Evolutionary conservation across 92 coral and sea anemone genomes (phyloP).

Genomic region (Porites divaricata): DNA sequence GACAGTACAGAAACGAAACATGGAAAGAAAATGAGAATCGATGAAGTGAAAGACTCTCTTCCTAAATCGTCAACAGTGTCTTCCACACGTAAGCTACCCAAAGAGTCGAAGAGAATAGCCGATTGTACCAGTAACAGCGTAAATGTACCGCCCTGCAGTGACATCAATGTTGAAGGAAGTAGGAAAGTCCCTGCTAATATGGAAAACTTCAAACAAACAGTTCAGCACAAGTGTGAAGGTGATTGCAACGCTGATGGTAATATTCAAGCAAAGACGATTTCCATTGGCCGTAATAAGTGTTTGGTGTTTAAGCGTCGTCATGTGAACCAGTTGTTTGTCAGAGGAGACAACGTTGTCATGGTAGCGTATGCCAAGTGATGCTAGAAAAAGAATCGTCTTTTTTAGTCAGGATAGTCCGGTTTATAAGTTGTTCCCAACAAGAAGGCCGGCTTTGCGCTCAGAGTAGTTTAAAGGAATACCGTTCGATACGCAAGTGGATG

Average conservation of each 20-base stretch:
- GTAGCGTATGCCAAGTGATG: constrained; percentile 77
- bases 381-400: neutral
- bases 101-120: neutral
- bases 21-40: constrained; percentile 6
- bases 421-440: too few relatives aligned
- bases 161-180: neutral
- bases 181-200: neutral
- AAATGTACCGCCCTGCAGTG: neutral
- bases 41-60: neutral
- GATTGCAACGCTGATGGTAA: neutral
- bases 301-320: constrained; percentile 91
- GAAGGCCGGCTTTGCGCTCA: too few relatives aligned
- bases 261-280: constrained; percentile 45
- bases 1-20: constrained; percentile 1
- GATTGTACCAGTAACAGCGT: neutral
- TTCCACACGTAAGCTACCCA: neutral
- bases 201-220: neutral
- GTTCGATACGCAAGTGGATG: too few relatives aligned
- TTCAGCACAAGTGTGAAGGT: neutral
- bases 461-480: too few relatives aligned
- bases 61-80: neutral
- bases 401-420: neutral
- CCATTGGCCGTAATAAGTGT: constrained; percentile 71
- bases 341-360: constrained; percentile 98
- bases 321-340: constrained; percentile 92